These are phyloP conservation scores for Cyprinodon brontotheroides DNA, from an alignment of 2,113 vertebrate species.

Conservation along the genomic window DNA sequence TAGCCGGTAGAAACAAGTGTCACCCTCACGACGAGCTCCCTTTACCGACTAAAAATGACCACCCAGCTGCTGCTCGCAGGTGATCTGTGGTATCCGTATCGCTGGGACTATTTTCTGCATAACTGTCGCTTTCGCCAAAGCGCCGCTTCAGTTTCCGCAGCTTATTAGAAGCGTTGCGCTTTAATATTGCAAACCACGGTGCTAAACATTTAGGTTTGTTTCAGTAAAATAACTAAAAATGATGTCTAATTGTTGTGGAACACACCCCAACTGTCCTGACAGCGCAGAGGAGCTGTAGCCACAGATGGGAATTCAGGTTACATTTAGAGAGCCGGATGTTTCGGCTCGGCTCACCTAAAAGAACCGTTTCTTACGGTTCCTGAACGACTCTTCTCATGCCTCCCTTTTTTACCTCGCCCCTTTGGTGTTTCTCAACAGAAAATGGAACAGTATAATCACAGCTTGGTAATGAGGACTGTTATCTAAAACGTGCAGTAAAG, in stretches of 20 bases:
- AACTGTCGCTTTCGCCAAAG: slow-evolving; percentile 25
- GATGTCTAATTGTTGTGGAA: slow-evolving; percentile 24
- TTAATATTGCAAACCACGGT: neutral
- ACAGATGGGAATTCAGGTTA: neutral
- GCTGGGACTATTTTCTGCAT: slow-evolving; percentile 29
- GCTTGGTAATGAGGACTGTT: too few relatives aligned
- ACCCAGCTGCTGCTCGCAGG: slow-evolving; percentile 25
- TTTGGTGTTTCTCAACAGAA: too few relatives aligned
- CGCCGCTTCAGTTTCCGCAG: slow-evolving; percentile 3
- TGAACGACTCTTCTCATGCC: too few relatives aligned
- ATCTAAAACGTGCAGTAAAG: too few relatives aligned
- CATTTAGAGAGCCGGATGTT: neutral
- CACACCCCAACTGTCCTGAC: slow-evolving; percentile 35
- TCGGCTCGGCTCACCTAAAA: neutral
- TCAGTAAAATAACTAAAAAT: neutral
- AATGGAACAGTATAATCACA: too few relatives aligned
- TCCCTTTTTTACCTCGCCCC: neutral
- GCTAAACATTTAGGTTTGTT: neutral
- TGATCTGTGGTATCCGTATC: slow-evolving; percentile 29
- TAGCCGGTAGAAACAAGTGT: slow-evolving; percentile 44
- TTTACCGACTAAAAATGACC: slow-evolving; percentile 37
- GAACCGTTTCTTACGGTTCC: neutral
- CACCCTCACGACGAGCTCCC: slow-evolving; percentile 48
- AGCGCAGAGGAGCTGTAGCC: slow-evolving; percentile 27
- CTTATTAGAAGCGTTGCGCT: neutral